Evolutionary conservation across 1,140 invertebrate genomes (phyloP), one percentile per base, ranked within the genome.

Genomic region (Nasonia giraulti): DNA sequence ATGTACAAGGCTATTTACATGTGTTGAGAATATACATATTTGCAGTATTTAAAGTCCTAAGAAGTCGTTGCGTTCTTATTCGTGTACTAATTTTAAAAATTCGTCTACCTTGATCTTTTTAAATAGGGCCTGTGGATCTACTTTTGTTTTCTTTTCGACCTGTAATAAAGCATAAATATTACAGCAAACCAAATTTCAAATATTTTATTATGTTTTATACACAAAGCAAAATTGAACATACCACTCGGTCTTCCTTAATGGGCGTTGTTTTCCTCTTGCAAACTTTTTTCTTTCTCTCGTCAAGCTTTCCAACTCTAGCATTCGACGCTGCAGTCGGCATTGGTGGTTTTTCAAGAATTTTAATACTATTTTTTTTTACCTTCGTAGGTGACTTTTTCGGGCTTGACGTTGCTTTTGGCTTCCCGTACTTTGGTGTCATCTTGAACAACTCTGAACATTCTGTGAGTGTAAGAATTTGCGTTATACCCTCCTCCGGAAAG

Each of bases 31-130:
- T 75, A n/a, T 83, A 66, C 33, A 44, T 76, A 44, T 55, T 44
- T 74, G 50, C 44, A 84, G 7, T 68, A 33, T n/a, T 71, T 62
- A 80, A 44, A 84, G 6, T 75, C 10, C n/a, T 73, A 50, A 80
- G 23, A 77, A 47, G 23, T 55, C 1, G 33, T 14, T 71, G 33
- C 12, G 50, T 44, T n/a, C 23, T 47, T 44, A 37, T 10, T n/a
- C n/a, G 10, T 91, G 91, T 76, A 91, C 90, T 7, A 85, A 87
- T 17, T 87, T 88, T 33, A 91, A 84, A 83, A 91, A 90, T 75
- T 90, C 87, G 73, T 91, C 89, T 12, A 91, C 86, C 74, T 89
- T 84, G 40, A 91, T 78, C 80, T 89, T 89, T 31, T 74, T 91
- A 11, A 91, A 74, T 66, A 91, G 73, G 23, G 69, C 40, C 82